Conservation (phyloP, 2,113 vertebrate genomes). For the Otis tarda region DNA sequence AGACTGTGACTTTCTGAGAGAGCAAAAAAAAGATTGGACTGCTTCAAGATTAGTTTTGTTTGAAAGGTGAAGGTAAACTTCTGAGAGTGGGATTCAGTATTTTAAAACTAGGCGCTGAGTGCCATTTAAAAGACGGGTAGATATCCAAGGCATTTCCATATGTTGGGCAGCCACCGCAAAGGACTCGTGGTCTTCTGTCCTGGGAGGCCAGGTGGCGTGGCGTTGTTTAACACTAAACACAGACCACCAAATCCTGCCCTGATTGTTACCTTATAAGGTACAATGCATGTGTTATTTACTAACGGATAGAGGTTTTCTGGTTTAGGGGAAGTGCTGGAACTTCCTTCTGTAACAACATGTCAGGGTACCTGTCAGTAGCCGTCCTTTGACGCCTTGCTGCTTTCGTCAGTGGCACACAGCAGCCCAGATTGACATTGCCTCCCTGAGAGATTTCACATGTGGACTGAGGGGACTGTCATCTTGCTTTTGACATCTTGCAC, state of each 20-base stretch:
- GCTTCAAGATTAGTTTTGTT: background rate
- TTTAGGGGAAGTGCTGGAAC: background rate
- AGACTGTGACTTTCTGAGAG: background rate
- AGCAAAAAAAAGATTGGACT: background rate
- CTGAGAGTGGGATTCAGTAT: background rate
- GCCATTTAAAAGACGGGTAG: background rate
- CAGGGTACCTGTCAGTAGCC: background rate
- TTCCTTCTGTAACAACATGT: background rate
- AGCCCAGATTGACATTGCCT: background rate
- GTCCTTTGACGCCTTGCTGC: background rate
- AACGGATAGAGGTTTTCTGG: background rate
- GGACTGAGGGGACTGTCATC: background rate
- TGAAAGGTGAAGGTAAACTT: background rate
- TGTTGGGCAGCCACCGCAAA: background rate
- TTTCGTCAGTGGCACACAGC: background rate
- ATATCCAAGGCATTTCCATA: background rate
- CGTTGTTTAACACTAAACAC: background rate
- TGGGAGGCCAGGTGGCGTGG: background rate
- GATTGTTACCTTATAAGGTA: background rate
- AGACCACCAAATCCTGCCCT: background rate
- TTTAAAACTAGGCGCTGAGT: background rate
- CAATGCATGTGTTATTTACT: background rate
- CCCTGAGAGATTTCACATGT: background rate
- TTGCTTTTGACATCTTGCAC: background rate
- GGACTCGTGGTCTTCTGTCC: accelerated